Evolutionary conservation across 2,888 invertebrate species (phyloP).

Genomic region (Luffia ferchaultella): DNA sequence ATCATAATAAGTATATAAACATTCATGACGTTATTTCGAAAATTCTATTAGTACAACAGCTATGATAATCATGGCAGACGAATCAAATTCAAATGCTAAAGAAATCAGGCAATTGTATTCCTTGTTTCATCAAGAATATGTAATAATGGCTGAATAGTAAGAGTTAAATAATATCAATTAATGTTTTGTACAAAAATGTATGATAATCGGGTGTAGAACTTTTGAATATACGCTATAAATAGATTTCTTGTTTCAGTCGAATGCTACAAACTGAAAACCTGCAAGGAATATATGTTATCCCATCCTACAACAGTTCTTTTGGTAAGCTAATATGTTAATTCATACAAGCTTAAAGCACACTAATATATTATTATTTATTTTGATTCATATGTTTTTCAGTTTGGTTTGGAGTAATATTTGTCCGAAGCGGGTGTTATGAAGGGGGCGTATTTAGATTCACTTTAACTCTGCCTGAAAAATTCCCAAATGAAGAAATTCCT

Average conservation of each 20-base stretch:
- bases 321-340: conserved; percentile 63
- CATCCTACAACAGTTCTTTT: conserved; percentile 83
- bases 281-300: conserved; percentile 91
- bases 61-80: conserved; percentile 32
- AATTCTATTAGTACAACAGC: too few relatives aligned
- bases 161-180: conserved; percentile 30
- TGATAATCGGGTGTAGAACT: not conserved
- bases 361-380: conserved; percentile 4
- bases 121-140: conserved; percentile 86
- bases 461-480: conserved; percentile 84
- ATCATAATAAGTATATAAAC: too few relatives aligned
- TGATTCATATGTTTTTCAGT: conserved; percentile 60
- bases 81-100: conserved; percentile 39
- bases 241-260: conserved; percentile 69
- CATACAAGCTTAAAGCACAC: conserved; percentile 4
- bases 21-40: too few relatives aligned
- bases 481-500: conserved; percentile 86
- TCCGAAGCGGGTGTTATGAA: conserved; percentile 86
- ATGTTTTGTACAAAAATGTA: not conserved
- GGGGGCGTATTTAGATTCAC: conserved; percentile 92
- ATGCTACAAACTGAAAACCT: conserved; percentile 86
- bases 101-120: conserved; percentile 75
- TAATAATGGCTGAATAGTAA: conserved; percentile 93
- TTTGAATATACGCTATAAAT: not conserved
- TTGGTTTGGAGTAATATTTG: conserved; percentile 92